A percentile compares a stretch with the other conserved stretches of the same genome.
phyloP scores from a whole-genome alignment of 2,797 vertebrate species.

The Cichlasoma orientale region DNA sequence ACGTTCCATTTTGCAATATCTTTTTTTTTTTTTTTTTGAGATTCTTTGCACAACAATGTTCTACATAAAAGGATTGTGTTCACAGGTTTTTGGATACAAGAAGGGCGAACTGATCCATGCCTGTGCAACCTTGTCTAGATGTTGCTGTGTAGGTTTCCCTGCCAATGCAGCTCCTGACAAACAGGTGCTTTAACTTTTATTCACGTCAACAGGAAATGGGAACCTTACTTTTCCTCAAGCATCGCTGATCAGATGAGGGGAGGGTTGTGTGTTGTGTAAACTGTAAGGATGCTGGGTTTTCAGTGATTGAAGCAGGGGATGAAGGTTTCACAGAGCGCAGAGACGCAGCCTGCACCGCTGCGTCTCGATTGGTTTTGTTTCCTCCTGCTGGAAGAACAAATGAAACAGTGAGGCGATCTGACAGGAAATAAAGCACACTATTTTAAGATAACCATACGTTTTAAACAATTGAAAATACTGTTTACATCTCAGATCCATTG shows the following conservation, averaged over 20 bases:
- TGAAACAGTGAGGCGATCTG: slow-evolving; percentile 36
- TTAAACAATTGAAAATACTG: slow-evolving; percentile 65
- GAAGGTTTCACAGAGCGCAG: slow-evolving; percentile 26
- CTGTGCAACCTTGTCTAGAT: slow-evolving; percentile 46
- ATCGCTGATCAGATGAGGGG: slow-evolving; percentile 21
- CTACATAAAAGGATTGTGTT: slow-evolving; percentile 61
- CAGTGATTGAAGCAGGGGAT: slow-evolving; percentile 23
- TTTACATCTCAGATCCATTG: slow-evolving; percentile 81
- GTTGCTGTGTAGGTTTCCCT: slow-evolving; percentile 44
- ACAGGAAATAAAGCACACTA: slow-evolving; percentile 56
- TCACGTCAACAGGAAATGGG: background rate
- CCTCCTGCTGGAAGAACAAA: slow-evolving; percentile 19
- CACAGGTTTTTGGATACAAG: slow-evolving; percentile 54
- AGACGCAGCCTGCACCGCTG: slow-evolving; percentile 8
- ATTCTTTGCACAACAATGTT: slow-evolving; percentile 72
- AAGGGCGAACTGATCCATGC: slow-evolving; percentile 50
- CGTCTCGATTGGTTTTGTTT: slow-evolving; percentile 7
- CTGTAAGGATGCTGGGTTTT: slow-evolving; percentile 28
- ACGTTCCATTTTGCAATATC: slow-evolving; percentile 53
- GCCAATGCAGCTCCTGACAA: slow-evolving; percentile 37
- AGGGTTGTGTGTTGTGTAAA: slow-evolving; percentile 15
- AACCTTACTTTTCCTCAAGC: slow-evolving; percentile 10
- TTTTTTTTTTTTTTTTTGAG: background rate
- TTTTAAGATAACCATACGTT: slow-evolving; percentile 50
- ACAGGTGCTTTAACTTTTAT: slow-evolving; percentile 45